phyloP scores from a whole-genome alignment of 2,888 invertebrate genomes.

The Dicranocentrus wangi region DNA sequence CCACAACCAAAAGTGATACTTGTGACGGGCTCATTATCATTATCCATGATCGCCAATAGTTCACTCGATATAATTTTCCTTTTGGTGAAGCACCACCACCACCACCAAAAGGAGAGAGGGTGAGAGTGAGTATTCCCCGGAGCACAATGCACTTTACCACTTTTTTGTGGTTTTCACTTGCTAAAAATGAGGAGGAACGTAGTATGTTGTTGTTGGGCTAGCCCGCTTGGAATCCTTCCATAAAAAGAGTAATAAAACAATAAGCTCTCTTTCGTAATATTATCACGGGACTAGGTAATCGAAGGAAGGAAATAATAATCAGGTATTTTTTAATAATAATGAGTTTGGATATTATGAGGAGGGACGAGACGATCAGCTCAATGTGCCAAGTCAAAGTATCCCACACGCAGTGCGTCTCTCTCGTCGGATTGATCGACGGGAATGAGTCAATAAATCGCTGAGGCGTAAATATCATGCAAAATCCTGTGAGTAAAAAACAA shows the following conservation, averaged over 20 bases:
- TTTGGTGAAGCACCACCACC: too few species aligned
- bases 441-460: slow-evolving; percentile 46
- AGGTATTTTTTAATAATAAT: slow-evolving; percentile 55
- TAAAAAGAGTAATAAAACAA: too few species aligned
- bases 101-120: too few species aligned
- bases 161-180: too few species aligned
- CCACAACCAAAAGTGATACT: slow-evolving; percentile 4
- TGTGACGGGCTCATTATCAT: not conserved
- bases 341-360: slow-evolving; percentile 21
- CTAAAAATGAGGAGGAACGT: too few species aligned
- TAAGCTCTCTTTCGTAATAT: too few species aligned
- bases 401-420: slow-evolving; percentile 51
- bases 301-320: slow-evolving; percentile 32
- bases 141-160: not conserved
- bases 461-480: too few species aligned
- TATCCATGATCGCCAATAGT: slow-evolving; percentile 20
- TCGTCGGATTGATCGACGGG: not conserved
- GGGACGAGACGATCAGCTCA: not conserved
- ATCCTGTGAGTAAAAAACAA: too few species aligned
- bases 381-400: slow-evolving; percentile 28
- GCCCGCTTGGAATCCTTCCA: too few species aligned
- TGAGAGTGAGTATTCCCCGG: too few species aligned
- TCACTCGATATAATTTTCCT: slow-evolving; percentile 6
- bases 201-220: too few species aligned
- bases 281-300: too few species aligned